Evolutionary conservation across 2,797 vertebrate species (phyloP).

Genomic region (Streptopelia turtur): DNA sequence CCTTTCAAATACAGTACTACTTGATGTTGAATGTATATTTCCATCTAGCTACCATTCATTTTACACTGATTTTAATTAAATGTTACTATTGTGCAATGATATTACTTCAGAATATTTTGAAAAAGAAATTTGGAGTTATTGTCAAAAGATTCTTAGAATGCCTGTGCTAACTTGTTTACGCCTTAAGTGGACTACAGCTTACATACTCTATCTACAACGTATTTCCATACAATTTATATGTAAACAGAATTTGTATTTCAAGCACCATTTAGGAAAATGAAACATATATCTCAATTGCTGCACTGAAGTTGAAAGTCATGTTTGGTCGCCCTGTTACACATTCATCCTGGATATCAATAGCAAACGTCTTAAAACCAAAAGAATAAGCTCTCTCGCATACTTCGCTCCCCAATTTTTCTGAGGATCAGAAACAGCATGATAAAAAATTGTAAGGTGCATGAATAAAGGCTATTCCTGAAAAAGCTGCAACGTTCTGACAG

Average conservation of each 20-base stretch:
- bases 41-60: slow-evolving; percentile 52
- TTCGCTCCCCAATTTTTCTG: slow-evolving; percentile 56
- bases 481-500: slow-evolving; percentile 58
- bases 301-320: slow-evolving; percentile 50
- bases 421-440: slow-evolving; percentile 62
- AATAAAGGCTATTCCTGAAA: slow-evolving; percentile 69
- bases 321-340: slow-evolving; percentile 58
- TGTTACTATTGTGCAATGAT: slow-evolving; percentile 30
- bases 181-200: slow-evolving; percentile 35
- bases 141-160: slow-evolving; percentile 41
- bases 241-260: slow-evolving; percentile 68
- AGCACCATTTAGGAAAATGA: slow-evolving; percentile 66
- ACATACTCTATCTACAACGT: slow-evolving; percentile 33
- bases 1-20: slow-evolving; percentile 65
- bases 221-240: slow-evolving; percentile 52
- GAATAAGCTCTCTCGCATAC: slow-evolving; percentile 26
- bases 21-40: slow-evolving; percentile 42
- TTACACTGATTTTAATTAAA: slow-evolving; percentile 28
- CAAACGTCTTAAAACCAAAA: slow-evolving; percentile 18
- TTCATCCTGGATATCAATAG: slow-evolving; percentile 44
- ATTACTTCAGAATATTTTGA: slow-evolving; percentile 49
- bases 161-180: slow-evolving; percentile 46
- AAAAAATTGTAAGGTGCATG: slow-evolving; percentile 63
- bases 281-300: slow-evolving; percentile 19
- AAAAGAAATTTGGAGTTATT: slow-evolving; percentile 36